These are phyloP conservation scores for Cinara cedri DNA, from an alignment of 2,888 invertebrate genomes.

Conservation along the genomic window DNA sequence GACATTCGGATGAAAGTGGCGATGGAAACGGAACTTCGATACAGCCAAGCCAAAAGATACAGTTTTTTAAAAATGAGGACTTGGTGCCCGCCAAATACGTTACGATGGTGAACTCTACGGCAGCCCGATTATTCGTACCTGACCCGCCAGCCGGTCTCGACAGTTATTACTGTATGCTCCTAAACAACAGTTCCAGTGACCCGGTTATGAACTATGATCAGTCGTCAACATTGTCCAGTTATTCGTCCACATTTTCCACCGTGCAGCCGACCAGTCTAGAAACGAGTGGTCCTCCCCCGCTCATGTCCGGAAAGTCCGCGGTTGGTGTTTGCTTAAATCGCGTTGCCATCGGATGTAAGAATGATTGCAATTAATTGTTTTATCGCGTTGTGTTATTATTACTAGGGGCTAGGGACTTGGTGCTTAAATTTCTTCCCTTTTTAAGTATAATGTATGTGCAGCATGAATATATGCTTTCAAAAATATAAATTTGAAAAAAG, in stretches of 20 bases:
- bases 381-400: no score
- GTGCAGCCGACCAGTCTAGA: conserved; percentile 50
- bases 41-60: conserved; percentile 64
- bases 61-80: conserved; percentile 64
- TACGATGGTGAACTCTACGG: conserved; percentile 69
- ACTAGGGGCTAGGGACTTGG: no score
- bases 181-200: conserved; percentile 39
- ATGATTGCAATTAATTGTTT: background rate
- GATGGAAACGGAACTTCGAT: conserved; percentile 63
- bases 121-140: conserved; percentile 68
- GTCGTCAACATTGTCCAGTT: background rate
- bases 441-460: no score
- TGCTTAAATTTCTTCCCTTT: no score
- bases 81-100: conserved; percentile 64
- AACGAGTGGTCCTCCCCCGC: conserved; percentile 23
- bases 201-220: background rate
- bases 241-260: conserved; percentile 9
- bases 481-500: no score
- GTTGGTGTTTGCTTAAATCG: conserved; percentile 67
- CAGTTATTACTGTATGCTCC: conserved; percentile 67
- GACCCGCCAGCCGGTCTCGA: conserved; percentile 67
- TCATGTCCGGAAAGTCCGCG: conserved; percentile 56
- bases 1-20: no score
- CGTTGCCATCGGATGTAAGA: conserved; percentile 69
- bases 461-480: no score